phyloP scores from a whole-genome alignment of 2,888 invertebrate genomes.

The Cantharis nigra region DNA sequence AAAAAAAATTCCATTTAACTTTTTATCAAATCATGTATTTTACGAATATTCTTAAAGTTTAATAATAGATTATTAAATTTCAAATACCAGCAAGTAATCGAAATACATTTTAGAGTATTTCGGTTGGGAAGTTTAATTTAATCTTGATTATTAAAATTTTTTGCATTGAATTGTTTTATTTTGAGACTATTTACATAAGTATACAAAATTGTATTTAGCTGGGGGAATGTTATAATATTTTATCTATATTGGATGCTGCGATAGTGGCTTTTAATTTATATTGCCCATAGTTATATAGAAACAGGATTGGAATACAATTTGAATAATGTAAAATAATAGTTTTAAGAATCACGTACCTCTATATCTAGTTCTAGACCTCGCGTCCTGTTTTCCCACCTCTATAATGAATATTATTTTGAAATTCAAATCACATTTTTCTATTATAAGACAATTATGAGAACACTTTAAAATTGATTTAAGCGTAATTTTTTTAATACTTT shows the following conservation, averaged over 20 bases:
- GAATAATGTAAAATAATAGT: background rate
- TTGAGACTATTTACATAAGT: background rate
- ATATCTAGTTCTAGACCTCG: background rate
- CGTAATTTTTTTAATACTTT: background rate
- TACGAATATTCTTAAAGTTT: background rate
- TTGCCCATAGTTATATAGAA: background rate
- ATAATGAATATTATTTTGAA: background rate
- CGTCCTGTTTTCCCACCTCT: background rate
- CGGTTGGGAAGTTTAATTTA: background rate
- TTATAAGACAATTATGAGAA: background rate
- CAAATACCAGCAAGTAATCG: background rate
- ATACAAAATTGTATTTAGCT: background rate
- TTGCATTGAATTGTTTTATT: background rate
- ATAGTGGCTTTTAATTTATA: background rate
- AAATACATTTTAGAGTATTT: background rate
- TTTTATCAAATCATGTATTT: background rate
- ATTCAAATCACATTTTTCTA: background rate
- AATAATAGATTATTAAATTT: background rate
- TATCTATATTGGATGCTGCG: background rate
- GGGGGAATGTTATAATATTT: background rate
- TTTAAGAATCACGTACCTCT: background rate
- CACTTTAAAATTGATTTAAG: slow-evolving; percentile 12
- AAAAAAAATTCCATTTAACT: background rate
- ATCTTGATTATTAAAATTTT: background rate
- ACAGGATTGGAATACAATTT: background rate